Base-by-base conservation (phyloP, 2,888 invertebrate species). In the Habroteleia sp. region DNA sequence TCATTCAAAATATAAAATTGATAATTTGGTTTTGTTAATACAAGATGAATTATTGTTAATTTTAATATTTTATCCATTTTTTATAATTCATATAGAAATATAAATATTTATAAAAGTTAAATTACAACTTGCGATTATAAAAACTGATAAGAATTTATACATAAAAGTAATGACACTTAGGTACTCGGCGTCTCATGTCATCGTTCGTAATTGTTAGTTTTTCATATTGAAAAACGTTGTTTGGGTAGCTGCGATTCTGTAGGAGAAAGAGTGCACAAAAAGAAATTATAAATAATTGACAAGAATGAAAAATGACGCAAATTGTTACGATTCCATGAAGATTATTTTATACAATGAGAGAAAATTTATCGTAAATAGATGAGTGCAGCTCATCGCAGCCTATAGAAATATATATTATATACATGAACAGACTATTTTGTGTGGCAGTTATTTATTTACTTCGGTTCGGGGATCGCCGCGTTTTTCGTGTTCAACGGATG, bases 311-410 rank as follows among this genome's bases (percentile, higher is more conserved):
- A 37, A 52, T 37, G 35, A 72, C n/a, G n/a, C 46, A 56, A 62
- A 50, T 65, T 72, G 72, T 72, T 72, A 52, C 20, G 44, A 69
- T 31, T 79, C 76, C 74, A 77, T 77, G 56, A 73, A 71, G 27
- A 50, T 65, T 80, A 79, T 77, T 76, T 77, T 79, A 65, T 69
- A 56, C 33, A 42, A 31, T 66, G 54, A 69, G 33, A 63, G 8
- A 72, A 62, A 11, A 46, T 63, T 35, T 63, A 71, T 62, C 6
- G 33, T 14, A 54, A 42, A 20, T n/a, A 27, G 33, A 62, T 46
- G 14, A 58, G 17, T 27, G 27, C 58, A 31, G 44, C 13, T 23
- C n/a, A n/a, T n/a, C 16, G 39, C 48, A 41, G 48, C 39, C 16
- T 62, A 31, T 20, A 54, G 10, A 44, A 20, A 58, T 50, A 52